Evolutionary conservation across 92 coral and sea anemone species (phyloP), one percentile per base, ranked within the genome.

Genomic region (Heteractis magnifica): DNA sequence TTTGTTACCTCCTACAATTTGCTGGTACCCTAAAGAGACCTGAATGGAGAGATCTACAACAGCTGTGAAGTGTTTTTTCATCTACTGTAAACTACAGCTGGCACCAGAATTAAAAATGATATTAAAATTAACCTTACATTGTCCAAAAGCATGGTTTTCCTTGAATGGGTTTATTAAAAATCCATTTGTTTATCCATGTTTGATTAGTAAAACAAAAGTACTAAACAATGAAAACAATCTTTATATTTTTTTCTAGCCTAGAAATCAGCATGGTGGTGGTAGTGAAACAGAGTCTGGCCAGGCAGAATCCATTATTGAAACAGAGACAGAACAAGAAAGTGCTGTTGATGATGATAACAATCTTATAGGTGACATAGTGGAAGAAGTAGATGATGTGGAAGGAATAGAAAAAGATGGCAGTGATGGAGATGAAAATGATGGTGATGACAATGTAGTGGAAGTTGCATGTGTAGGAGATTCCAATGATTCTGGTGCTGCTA

Each of bases 301-400:
- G 9, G 73, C 6, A 21, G 73, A 68, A 68, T 26, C 73, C 10
- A 13, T 4, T n/a, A 15, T 68, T 6, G 23, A 68, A 68, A 41
- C 14, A 68, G 49, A 68, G 49, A 21, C 49, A 23, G 49, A 26
- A 26, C 58, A 53, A 53, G 58, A 53, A 53, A 23, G 20, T 64
- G 71, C 21, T 64, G 49, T 20, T 21, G 73, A 68, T 21, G 73
- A 20, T 23, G 73, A 55, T 55, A 51, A 78, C 8, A 76, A 82
- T 52, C 65, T 44, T 65, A 15, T 51, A 75, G 85, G 80, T 44
- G 84, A 87, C 16, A 18, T 49, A 51, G 10, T 13, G 56, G 83
- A 68, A 21, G 73, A 64, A 50, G 16, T 12, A 65, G 79, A 73
- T 41, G 76, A 56, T 51, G 62, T 48, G 4, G 59, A 71, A 14